Conservation (phyloP, 2,113 vertebrate species). For the Gymnobelideus leadbeateri region DNA sequence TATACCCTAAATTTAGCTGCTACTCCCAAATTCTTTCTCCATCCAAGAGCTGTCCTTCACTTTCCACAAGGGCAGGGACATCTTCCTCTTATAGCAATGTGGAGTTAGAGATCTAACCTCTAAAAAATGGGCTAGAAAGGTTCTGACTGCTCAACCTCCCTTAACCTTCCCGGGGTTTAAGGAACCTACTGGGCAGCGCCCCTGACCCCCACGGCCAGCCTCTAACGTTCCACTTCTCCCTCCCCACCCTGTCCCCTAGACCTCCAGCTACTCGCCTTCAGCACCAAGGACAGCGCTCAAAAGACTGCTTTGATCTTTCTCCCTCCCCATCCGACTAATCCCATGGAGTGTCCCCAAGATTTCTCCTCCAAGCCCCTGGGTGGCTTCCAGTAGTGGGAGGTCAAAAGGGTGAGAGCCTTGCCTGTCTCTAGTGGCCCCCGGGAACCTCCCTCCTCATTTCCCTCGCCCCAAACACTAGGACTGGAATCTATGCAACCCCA, state of each 20-base stretch:
- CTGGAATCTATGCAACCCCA: constrained; percentile 38
- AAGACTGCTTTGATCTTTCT: background rate
- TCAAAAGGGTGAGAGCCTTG: background rate
- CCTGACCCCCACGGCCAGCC: accelerated
- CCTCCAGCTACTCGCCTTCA: constrained; percentile 66
- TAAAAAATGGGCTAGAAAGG: constrained; percentile 21
- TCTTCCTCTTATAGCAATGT: constrained; percentile 70
- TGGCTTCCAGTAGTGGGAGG: background rate
- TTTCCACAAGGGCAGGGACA: constrained; percentile 69
- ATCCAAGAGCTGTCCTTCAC: constrained; percentile 68
- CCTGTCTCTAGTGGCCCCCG: background rate
- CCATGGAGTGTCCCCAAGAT: background rate
- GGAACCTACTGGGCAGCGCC: constrained; percentile 53
- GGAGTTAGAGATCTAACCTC: constrained; percentile 59
- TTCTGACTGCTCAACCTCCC: background rate
- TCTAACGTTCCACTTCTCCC: background rate
- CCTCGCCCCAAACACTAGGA: constrained; percentile 26
- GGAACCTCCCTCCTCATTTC: constrained; percentile 12
- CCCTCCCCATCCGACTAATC: background rate
- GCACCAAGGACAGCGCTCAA: constrained; percentile 83
- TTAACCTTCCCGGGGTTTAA: background rate
- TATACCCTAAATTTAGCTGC: background rate
- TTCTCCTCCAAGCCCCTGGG: background rate
- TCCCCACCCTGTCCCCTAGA: background rate
- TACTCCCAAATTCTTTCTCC: constrained; percentile 42